These are phyloP conservation scores for Busseola fusca DNA, from an alignment of 2,888 invertebrate species.

Conservation along the genomic window DNA sequence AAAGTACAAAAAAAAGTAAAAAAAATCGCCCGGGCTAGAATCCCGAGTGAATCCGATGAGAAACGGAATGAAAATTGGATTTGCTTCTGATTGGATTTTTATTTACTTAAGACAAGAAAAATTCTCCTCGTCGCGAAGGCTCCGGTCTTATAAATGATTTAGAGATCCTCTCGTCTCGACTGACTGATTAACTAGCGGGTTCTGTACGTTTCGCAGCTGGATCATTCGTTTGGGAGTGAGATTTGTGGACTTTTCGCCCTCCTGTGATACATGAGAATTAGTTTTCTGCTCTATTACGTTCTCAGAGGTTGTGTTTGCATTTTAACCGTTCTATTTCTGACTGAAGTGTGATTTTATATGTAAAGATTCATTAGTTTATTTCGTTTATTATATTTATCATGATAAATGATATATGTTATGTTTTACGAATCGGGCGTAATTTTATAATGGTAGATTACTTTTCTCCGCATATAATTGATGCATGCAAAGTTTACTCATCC, in stretches of 20 bases:
- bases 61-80: slow-evolving; percentile 88
- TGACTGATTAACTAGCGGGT: slow-evolving; percentile 75
- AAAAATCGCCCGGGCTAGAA: slow-evolving; percentile 76
- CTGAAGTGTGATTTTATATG: background rate
- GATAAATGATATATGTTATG: too few relatives aligned
- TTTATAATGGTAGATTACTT: background rate
- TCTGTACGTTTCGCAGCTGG: slow-evolving; percentile 52
- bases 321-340: background rate
- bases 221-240: slow-evolving; percentile 48
- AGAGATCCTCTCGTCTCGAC: slow-evolving; percentile 68
- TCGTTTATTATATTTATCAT: too few relatives aligned
- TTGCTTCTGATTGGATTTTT: slow-evolving; percentile 89
- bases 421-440: background rate
- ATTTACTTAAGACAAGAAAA: slow-evolving; percentile 90
- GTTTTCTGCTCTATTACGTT: slow-evolving; percentile 38
- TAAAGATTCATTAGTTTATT: too few relatives aligned
- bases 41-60: slow-evolving; percentile 82
- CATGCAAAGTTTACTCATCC: background rate
- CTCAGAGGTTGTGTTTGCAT: background rate
- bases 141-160: slow-evolving; percentile 86
- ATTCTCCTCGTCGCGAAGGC: slow-evolving; percentile 73
- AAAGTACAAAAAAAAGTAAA: slow-evolving; percentile 76
- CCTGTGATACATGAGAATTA: slow-evolving; percentile 48
- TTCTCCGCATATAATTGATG: background rate
- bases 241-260: slow-evolving; percentile 47